These are phyloP conservation scores for Amblyjoppa fuscipennis DNA, from an alignment of 2,888 invertebrate species.

Conservation along the genomic window DNA sequence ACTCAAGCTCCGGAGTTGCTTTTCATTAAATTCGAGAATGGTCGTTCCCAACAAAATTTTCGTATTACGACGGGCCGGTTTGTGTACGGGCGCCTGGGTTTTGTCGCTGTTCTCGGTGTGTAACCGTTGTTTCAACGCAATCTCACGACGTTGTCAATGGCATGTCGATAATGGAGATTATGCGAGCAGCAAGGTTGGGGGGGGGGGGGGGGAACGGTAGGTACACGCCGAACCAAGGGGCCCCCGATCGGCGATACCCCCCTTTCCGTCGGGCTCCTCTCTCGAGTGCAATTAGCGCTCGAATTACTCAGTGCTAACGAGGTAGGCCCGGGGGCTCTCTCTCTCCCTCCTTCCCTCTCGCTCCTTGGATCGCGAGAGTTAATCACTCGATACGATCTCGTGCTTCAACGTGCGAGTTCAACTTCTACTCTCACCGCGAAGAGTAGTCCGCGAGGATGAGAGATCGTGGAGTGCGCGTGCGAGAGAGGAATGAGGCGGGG, in stretches of 20 bases:
- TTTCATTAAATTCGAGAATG: not conserved
- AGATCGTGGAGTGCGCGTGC: conserved; percentile 45
- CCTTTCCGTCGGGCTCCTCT: conserved; percentile 65
- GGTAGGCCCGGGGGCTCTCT: conserved; percentile 74
- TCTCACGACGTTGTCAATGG: conserved; percentile 45
- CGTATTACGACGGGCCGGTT: not conserved
- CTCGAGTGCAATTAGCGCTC: conserved; percentile 83
- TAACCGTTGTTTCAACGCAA: conserved; percentile 27
- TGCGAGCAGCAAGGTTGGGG: not conserved
- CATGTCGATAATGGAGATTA: conserved; percentile 68
- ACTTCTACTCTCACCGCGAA: conserved; percentile 29
- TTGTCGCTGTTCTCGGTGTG: conserved; percentile 21
- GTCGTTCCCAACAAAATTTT: not conserved
- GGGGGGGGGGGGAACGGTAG: conserved; percentile 18
- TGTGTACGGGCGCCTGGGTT: not conserved
- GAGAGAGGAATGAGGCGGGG: conserved; percentile 47
- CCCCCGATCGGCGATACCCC: conserved; percentile 26
- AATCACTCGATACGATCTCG: conserved; percentile 83
- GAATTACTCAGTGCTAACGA: conserved; percentile 84
- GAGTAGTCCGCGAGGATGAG: conserved; percentile 29
- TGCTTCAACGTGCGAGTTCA: conserved; percentile 69
- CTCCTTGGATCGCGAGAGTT: conserved; percentile 79
- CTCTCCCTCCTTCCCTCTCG: not conserved
- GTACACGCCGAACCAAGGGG: conserved; percentile 64
- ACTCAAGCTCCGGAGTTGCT: not conserved